These are phyloP conservation scores for Microplitis demolitor DNA, from an alignment of 1,140 invertebrate species.

Conservation along the genomic window DNA sequence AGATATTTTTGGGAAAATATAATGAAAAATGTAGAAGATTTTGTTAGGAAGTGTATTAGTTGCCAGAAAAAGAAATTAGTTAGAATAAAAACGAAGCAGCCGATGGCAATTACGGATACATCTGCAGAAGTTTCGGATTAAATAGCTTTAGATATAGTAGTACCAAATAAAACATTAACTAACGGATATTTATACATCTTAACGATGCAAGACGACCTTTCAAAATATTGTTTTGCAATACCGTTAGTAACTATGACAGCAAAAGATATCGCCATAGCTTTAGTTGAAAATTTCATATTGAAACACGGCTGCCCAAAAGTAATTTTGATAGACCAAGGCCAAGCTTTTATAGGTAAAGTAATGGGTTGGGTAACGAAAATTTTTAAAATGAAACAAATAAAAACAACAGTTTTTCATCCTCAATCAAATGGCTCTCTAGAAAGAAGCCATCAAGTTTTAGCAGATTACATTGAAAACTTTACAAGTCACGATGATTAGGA, in stretches of 20 bases:
- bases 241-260: conserved; percentile 31
- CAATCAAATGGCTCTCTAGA: conserved; percentile 38
- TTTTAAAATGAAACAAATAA: conserved; percentile 34
- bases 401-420: conserved; percentile 35
- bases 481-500: conserved; percentile 46
- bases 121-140: conserved; percentile 24
- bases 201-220: conserved; percentile 39
- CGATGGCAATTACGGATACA: conserved; percentile 28
- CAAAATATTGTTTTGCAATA: conserved; percentile 36
- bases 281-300: conserved; percentile 34
- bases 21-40: conserved; percentile 2
- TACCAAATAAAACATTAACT: conserved; percentile 7
- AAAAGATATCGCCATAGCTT: conserved; percentile 30
- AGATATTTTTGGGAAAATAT: conserved; percentile 28
- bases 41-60: conserved; percentile 5
- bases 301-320: conserved; percentile 35
- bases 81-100: not conserved
- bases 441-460: conserved; percentile 34
- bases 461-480: conserved; percentile 39
- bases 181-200: conserved; percentile 26
- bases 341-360: conserved; percentile 33
- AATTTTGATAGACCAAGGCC: conserved; percentile 42
- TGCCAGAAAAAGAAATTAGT: not conserved
- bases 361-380: conserved; percentile 33
- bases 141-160: conserved; percentile 26